Evolutionary conservation across 2,888 invertebrate species (phyloP).

Genomic region (Leucophenga montana): DNA sequence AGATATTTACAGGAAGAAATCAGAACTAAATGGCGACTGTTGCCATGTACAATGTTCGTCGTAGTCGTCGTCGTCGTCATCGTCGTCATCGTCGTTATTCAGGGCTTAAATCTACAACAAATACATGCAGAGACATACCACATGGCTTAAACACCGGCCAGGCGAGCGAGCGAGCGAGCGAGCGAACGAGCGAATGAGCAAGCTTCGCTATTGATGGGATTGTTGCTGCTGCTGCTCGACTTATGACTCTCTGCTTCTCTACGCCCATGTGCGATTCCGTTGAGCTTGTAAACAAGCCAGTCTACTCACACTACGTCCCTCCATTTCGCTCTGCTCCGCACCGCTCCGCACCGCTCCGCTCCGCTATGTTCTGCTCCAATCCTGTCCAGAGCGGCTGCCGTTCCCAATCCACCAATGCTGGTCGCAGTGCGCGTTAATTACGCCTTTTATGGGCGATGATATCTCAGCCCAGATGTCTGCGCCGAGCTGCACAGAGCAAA

Average conservation of each 20-base stretch:
- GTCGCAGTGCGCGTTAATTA: slow-evolving; percentile 44
- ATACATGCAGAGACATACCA: slow-evolving; percentile 18
- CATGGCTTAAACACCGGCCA: neutral
- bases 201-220: slow-evolving; percentile 54
- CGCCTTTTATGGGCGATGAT: slow-evolving; percentile 50
- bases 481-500: neutral
- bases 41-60: slow-evolving; percentile 1
- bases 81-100: neutral
- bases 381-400: too few species aligned
- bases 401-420: neutral
- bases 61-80: neutral
- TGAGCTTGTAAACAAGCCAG: too few species aligned
- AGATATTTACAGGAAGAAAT: neutral
- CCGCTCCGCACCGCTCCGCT: too few species aligned
- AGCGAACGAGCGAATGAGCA: slow-evolving; percentile 40
- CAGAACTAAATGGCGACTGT: neutral
- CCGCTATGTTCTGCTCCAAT: too few species aligned
- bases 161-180: too few species aligned
- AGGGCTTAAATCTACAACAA: slow-evolving; percentile 24
- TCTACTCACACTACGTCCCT: too few species aligned
- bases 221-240: slow-evolving; percentile 24
- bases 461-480: slow-evolving; percentile 32
- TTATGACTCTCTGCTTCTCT: slow-evolving; percentile 22
- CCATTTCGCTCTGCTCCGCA: too few species aligned
- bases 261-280: too few species aligned